Conservation (phyloP, 2,888 invertebrate species). For the Tipula confusa region DNA sequence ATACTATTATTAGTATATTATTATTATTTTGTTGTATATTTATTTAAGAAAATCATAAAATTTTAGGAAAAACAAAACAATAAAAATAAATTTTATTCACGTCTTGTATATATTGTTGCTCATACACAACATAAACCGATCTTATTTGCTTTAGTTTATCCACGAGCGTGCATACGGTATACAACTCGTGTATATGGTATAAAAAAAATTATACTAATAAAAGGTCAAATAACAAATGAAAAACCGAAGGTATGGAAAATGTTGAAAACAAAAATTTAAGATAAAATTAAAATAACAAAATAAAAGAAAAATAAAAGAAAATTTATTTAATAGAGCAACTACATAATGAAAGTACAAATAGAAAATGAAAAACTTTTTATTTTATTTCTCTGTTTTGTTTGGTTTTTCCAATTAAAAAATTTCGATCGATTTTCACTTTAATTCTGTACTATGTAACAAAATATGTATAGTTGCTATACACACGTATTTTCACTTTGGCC, state of each 20-base stretch:
- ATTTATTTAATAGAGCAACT: conserved; percentile 20
- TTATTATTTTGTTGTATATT: not conserved
- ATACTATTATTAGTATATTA: not conserved
- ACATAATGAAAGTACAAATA: conserved; percentile 12
- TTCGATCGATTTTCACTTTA: not conserved
- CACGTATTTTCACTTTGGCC: not conserved
- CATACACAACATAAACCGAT: not conserved
- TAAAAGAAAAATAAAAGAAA: not conserved
- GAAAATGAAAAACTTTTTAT: not conserved
- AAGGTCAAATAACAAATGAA: not conserved
- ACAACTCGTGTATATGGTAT: too few relatives aligned
- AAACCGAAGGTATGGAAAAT: not conserved
- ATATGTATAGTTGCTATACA: not conserved
- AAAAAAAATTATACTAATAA: not conserved
- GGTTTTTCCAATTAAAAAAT: conserved; percentile 20
- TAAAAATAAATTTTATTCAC: not conserved
- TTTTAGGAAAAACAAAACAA: not conserved
- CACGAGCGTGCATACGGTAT: not conserved
- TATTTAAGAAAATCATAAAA: not conserved
- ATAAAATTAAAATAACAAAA: not conserved
- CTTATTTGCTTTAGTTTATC: not conserved
- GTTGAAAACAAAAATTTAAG: not conserved
- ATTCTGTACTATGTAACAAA: not conserved
- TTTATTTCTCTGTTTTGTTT: not conserved
- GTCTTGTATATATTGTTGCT: not conserved